A percentile compares a stretch with the other conserved stretches of the same genome.
Evolutionary conservation across 2,113 vertebrate species (phyloP).

Genomic region (Carlito syrichta): DNA sequence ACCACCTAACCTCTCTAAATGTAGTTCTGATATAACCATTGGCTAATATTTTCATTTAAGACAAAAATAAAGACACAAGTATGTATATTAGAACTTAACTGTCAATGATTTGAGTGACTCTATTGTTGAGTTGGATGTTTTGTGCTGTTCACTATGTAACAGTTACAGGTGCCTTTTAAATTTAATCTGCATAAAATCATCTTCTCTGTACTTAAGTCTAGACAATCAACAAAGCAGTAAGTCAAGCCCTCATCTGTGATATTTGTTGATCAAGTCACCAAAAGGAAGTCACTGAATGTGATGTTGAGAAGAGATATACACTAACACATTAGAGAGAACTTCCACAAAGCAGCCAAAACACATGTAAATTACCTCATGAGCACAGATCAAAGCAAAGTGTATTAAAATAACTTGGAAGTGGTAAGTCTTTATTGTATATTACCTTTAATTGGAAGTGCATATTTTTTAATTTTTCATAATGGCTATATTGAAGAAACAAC

Average conservation of each 20-base stretch:
- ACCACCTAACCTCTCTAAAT: neutral
- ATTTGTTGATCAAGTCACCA: neutral
- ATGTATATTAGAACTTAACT: neutral
- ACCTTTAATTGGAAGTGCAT: neutral
- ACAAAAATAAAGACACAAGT: neutral
- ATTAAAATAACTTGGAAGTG: neutral
- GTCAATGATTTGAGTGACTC: neutral
- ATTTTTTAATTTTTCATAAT: conserved; percentile 21
- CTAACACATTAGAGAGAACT: neutral
- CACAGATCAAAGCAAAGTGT: neutral
- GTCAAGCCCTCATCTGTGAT: neutral
- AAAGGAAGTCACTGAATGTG: neutral
- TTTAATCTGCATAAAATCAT: neutral
- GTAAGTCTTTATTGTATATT: neutral
- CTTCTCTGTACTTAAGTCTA: neutral
- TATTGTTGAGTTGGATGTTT: neutral
- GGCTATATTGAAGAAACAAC: neutral
- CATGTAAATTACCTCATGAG: neutral
- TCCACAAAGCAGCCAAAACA: neutral
- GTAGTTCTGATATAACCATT: neutral
- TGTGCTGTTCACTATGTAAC: neutral
- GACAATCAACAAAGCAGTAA: neutral
- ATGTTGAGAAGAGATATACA: neutral
- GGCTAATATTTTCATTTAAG: neutral
- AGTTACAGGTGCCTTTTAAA: neutral